phyloP scores from a whole-genome alignment of 2,888 invertebrate genomes.

The Pseudococcus longispinus region DNA sequence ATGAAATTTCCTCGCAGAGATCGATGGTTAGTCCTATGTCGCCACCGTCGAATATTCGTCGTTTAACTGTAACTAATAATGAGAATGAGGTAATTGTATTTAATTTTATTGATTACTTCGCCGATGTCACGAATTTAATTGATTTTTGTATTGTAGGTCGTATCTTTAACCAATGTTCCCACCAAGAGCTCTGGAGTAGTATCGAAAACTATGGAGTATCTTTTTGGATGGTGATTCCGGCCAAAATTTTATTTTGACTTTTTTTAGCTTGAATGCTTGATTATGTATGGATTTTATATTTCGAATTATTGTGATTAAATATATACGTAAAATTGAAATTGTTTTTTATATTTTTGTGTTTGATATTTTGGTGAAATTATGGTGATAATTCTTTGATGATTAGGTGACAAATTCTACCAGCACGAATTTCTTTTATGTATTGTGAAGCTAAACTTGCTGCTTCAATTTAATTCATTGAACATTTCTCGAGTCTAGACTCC shows the following conservation, averaged over 20 bases:
- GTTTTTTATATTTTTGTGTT: no score
- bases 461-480: no score
- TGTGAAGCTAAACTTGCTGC: no score
- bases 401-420: no score
- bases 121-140: neutral
- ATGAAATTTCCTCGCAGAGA: neutral
- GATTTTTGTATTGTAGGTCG: slow-evolving; percentile 20
- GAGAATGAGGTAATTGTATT: slow-evolving; percentile 45
- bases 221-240: slow-evolving; percentile 44
- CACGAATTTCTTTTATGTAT: no score
- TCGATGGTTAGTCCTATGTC: neutral
- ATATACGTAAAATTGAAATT: neutral
- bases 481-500: no score
- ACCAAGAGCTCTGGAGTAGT: slow-evolving; percentile 49
- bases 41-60: slow-evolving; percentile 47
- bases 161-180: slow-evolving; percentile 39
- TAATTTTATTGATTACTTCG: no score
- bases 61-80: slow-evolving; percentile 43
- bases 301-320: neutral
- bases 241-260: neutral
- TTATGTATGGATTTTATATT: neutral
- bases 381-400: no score
- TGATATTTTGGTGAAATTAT: no score
- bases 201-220: slow-evolving; percentile 48
- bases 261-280: neutral